These are phyloP conservation scores for Diachasma alloeum DNA, from an alignment of 1,140 invertebrate species.

Conservation along the genomic window DNA sequence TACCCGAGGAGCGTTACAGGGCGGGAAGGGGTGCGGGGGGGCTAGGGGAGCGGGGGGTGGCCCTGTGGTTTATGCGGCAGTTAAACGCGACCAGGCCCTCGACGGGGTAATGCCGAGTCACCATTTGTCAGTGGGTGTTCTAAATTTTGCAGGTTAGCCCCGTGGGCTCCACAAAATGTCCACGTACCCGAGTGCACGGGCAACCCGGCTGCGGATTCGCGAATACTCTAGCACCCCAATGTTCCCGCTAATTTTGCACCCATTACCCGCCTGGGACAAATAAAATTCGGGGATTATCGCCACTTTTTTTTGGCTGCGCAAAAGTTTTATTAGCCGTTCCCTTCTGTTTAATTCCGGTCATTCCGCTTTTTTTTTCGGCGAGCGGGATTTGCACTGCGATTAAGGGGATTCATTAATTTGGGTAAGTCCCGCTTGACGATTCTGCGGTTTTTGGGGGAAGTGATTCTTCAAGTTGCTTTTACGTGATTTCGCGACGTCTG, in stretches of 20 bases:
- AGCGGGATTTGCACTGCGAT: background rate
- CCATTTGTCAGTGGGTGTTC: slow-evolving; percentile 11
- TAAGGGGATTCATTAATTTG: background rate
- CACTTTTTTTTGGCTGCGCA: background rate
- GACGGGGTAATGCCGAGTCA: background rate
- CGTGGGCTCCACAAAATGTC: background rate
- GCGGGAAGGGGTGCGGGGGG: background rate
- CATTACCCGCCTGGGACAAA: slow-evolving; percentile 7
- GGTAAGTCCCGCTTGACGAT: slow-evolving; percentile 4
- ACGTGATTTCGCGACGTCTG: too few species aligned
- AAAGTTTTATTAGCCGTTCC: slow-evolving; percentile 1
- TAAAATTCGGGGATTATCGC: slow-evolving; percentile 11
- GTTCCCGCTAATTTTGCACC: background rate
- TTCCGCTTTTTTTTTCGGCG: background rate
- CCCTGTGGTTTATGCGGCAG: slow-evolving; percentile 1
- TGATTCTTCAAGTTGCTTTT: too few species aligned
- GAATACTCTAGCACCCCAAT: background rate
- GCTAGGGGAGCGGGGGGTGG: background rate
- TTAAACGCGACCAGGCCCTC: background rate
- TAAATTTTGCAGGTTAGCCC: slow-evolving; percentile 11
- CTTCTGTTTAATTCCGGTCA: background rate
- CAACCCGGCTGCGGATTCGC: background rate
- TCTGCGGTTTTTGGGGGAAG: background rate
- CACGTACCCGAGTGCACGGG: background rate
- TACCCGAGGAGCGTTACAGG: background rate